These are phyloP conservation scores for Tetramorium bicarinatum DNA, from an alignment of 2,888 invertebrate genomes.

Conservation along the genomic window DNA sequence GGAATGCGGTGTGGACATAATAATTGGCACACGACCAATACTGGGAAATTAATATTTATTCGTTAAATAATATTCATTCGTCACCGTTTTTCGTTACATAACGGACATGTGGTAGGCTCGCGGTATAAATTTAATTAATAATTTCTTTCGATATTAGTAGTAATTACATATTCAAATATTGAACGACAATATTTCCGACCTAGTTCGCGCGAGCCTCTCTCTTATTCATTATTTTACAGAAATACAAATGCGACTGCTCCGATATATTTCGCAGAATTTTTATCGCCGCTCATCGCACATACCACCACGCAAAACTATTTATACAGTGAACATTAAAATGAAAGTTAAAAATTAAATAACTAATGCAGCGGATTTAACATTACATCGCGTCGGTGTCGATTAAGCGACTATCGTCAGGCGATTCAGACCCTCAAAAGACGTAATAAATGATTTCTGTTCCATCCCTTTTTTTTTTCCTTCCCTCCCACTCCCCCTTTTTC, in stretches of 20 bases:
- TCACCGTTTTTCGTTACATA: not conserved
- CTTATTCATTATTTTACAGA: slow-evolving; percentile 12
- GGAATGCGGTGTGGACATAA: not conserved
- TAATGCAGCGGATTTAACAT: not conserved
- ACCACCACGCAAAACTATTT: not conserved
- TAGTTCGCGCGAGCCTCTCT: not conserved
- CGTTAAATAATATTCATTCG: slow-evolving; percentile 7
- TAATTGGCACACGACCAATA: slow-evolving; percentile 37
- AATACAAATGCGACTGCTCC: not conserved
- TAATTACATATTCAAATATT: slow-evolving; percentile 17
- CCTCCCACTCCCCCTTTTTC: not conserved
- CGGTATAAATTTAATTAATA: slow-evolving; percentile 39
- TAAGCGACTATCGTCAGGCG: not conserved
- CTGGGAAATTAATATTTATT: slow-evolving; percentile 36
- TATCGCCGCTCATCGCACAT: too few species aligned
- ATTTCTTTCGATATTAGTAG: slow-evolving; percentile 16
- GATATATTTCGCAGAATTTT: not conserved
- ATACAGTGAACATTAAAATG: too few species aligned
- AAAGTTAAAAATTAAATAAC: slow-evolving; percentile 8
- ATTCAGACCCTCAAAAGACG: not conserved
- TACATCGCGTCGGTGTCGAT: not conserved
- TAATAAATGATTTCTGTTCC: not conserved
- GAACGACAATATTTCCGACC: not conserved
- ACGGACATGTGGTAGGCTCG: not conserved
- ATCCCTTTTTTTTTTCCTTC: not conserved